These are phyloP conservation scores for Crossocerus cetratus DNA, from an alignment of 2,888 invertebrate genomes.

Conservation along the genomic window DNA sequence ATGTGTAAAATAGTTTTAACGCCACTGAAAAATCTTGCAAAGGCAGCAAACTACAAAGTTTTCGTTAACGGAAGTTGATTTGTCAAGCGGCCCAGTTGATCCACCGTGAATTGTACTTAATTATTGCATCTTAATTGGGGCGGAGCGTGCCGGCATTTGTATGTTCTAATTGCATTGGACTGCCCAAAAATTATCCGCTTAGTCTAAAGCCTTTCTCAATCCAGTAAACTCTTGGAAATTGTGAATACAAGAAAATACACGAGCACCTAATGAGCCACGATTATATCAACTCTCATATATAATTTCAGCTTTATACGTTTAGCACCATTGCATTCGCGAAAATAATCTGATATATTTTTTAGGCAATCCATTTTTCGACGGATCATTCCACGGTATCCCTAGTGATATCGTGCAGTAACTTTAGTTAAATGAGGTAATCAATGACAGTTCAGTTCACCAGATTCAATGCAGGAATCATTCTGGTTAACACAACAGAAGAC, in stretches of 20 bases:
- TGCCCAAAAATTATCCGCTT: slow-evolving; percentile 64
- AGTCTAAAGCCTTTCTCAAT: slow-evolving; percentile 47
- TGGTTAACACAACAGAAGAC: slow-evolving; percentile 54
- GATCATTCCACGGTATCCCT: slow-evolving; percentile 67
- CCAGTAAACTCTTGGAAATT: slow-evolving; percentile 54
- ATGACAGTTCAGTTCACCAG: slow-evolving; percentile 69
- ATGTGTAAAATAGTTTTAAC: slow-evolving; percentile 46
- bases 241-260: slow-evolving; percentile 64
- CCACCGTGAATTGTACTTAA: slow-evolving; percentile 69
- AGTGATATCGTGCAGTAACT: slow-evolving; percentile 69
- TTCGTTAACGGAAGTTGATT: slow-evolving; percentile 66
- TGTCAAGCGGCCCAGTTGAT: slow-evolving; percentile 66
- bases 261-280: slow-evolving; percentile 63
- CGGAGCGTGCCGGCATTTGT: slow-evolving; percentile 49
- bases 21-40: slow-evolving; percentile 56
- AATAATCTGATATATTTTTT: slow-evolving; percentile 66
- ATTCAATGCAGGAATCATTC: slow-evolving; percentile 59
- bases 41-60: slow-evolving; percentile 52
- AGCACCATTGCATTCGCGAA: slow-evolving; percentile 65
- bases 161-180: slow-evolving; percentile 61
- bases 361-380: slow-evolving; percentile 73
- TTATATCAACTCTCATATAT: slow-evolving; percentile 54
- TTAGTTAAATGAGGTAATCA: slow-evolving; percentile 73
- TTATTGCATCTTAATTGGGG: slow-evolving; percentile 69
- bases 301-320: slow-evolving; percentile 62